Percentiles rank a stretch among this genome's conserved stretches.
Evolutionary conservation across 1,140 invertebrate species (phyloP).

Genomic region (Metopolophium dirhodum): DNA sequence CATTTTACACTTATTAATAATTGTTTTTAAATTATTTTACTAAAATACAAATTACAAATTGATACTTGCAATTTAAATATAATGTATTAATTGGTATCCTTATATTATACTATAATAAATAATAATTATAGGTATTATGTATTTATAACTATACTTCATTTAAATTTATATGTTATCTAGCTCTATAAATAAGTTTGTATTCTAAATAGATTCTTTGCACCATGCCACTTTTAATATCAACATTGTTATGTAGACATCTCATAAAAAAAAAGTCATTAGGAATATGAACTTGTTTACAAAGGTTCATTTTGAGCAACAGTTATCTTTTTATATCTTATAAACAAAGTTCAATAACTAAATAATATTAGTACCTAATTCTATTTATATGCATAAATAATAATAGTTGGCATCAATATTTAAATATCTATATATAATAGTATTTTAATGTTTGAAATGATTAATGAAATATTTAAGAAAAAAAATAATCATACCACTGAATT

Average conservation of each 20-base stretch:
- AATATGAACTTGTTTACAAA: constrained; percentile 18
- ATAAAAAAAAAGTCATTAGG: background rate
- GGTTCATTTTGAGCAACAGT: background rate
- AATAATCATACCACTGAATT: background rate
- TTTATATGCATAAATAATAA: too few species aligned
- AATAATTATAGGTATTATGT: too few species aligned
- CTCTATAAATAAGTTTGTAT: background rate
- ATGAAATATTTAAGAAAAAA: background rate
- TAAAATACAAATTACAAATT: background rate
- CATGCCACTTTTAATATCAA: background rate
- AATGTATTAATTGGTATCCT: too few species aligned
- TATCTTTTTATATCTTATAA: constrained; percentile 8
- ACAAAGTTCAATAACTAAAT: background rate
- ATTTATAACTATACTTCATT: background rate
- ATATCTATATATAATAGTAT: background rate
- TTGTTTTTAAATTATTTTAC: background rate
- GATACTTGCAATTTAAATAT: background rate
- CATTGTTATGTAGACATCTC: background rate
- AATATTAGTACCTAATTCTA: background rate
- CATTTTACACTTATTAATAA: background rate
- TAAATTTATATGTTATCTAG: background rate
- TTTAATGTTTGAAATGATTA: background rate
- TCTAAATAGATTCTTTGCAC: background rate
- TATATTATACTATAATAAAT: too few species aligned
- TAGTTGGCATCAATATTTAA: background rate